phyloP scores from a whole-genome alignment of 2,888 invertebrate species.

The Leptopterna dolabrata region DNA sequence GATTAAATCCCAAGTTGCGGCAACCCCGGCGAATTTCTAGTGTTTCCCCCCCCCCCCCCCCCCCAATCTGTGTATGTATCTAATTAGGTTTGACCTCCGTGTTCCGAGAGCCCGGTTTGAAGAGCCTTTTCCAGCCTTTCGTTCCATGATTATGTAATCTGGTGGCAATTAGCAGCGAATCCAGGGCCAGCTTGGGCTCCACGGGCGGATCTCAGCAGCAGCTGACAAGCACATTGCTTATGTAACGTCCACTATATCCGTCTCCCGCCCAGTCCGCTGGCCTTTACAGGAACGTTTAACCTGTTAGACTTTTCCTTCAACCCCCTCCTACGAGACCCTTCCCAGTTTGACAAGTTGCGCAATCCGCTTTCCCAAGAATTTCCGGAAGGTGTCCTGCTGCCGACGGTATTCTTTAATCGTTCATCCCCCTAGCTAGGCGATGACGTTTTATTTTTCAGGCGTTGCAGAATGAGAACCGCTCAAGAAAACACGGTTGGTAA shows the following conservation, averaged over 20 bases:
- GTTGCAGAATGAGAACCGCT: too few relatives aligned
- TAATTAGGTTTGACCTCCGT: background rate
- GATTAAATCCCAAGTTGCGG: background rate
- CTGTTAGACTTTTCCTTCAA: background rate
- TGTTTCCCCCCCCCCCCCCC: background rate
- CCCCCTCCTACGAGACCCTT: background rate
- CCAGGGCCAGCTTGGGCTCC: background rate
- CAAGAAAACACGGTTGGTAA: too few relatives aligned
- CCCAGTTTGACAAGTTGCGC: background rate
- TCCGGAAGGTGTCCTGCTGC: background rate
- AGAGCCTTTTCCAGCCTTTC: background rate
- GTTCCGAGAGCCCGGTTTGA: background rate
- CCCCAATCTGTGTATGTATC: background rate
- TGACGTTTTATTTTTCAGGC: too few relatives aligned
- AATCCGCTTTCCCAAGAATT: background rate
- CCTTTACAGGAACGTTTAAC: background rate
- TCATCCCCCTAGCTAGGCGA: too few relatives aligned
- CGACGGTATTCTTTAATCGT: too few relatives aligned
- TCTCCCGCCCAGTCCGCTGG: background rate
- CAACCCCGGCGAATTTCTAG: background rate
- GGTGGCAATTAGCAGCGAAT: background rate
- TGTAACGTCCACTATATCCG: background rate
- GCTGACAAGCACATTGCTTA: background rate
- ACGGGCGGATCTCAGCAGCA: background rate
- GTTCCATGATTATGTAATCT: background rate